Evolutionary conservation across 2,797 vertebrate genomes (phyloP), one percentile per base, ranked within the genome.

Genomic region (Cebuella pygmaea): DNA sequence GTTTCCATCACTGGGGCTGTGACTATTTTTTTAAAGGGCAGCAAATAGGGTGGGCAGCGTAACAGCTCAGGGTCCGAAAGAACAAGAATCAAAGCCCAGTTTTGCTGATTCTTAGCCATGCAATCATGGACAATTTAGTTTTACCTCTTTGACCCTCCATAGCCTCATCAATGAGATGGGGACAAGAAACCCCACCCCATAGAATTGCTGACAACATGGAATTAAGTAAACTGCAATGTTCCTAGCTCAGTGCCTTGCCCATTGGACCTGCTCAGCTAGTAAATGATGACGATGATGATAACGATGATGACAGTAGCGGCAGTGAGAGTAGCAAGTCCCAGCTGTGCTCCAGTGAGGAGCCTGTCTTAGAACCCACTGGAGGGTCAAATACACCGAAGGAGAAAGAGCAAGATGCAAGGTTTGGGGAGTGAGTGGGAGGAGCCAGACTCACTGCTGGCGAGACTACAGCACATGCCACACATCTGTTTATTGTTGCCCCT

Each of bases 131-230:
- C n/a, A 90, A 36, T 41, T 57, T 88, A 46, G 52, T 81, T 57
- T 91, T 44, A 59, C 36, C 46, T 85, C 24, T 83, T 85, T 78
- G 82, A 59, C 15, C 22, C 64, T 90, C 59, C 44, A 10, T 52
- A 78, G 78, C 11, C 46, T 89, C 41, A 57, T 27, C 94, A 86
- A 33, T 39, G 55, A 95, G 95, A 72, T 61, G 50, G 59, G 3
- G 13, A 48, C 33, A 26, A 41, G 61, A 89, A 79, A 20, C 55
- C 24, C n/a, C 22, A 24, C 5, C 50, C 24, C 10, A 9, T 2
- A 48, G 50, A 33, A 26, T 27, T 33, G 11, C 33, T 57, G 44
- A 30, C 39, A 30, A 26, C 30, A 33, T 36, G 30, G 44, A 80
- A 87, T 26, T 0, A 3, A 57, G 50, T 13, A 67, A 36, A 2